Conservation (phyloP, 2,113 vertebrate genomes). For the Cranoglanis bouderius region DNA sequence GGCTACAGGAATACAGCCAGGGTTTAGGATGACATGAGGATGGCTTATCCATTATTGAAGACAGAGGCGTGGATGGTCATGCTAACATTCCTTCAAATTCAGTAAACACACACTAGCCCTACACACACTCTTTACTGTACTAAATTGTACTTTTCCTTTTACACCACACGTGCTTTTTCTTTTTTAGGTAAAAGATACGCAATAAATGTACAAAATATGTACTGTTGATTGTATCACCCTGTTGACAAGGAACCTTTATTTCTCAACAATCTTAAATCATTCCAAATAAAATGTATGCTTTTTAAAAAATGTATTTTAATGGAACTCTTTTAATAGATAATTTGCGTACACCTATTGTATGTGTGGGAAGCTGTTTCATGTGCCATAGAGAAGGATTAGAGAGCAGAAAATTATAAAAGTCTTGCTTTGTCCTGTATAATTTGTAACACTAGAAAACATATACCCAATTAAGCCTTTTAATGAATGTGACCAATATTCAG, state of each 20-base stretch:
- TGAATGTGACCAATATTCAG: not conserved
- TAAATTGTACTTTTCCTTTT: not conserved
- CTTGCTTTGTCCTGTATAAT: not conserved
- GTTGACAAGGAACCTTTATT: not conserved
- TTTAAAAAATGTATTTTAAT: not conserved
- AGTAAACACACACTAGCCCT: not conserved
- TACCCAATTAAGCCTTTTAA: not conserved
- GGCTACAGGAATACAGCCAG: conserved; percentile 34
- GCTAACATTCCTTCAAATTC: conserved; percentile 30
- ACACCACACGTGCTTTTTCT: not conserved
- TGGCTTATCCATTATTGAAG: conserved; percentile 58
- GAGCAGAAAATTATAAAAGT: not conserved
- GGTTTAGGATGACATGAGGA: conserved; percentile 58
- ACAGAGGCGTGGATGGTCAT: conserved; percentile 23
- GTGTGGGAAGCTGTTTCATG: not conserved
- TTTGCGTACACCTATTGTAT: not conserved
- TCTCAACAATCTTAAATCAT: not conserved
- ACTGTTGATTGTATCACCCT: not conserved
- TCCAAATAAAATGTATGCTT: not conserved
- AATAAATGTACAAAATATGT: not conserved
- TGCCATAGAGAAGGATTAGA: not conserved
- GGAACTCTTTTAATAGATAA: not conserved
- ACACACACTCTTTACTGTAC: not conserved
- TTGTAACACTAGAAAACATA: not conserved
- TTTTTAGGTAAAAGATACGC: not conserved